These are phyloP conservation scores for Anadara kagoshimensis DNA, from an alignment of 1,140 invertebrate species.

Conservation along the genomic window DNA sequence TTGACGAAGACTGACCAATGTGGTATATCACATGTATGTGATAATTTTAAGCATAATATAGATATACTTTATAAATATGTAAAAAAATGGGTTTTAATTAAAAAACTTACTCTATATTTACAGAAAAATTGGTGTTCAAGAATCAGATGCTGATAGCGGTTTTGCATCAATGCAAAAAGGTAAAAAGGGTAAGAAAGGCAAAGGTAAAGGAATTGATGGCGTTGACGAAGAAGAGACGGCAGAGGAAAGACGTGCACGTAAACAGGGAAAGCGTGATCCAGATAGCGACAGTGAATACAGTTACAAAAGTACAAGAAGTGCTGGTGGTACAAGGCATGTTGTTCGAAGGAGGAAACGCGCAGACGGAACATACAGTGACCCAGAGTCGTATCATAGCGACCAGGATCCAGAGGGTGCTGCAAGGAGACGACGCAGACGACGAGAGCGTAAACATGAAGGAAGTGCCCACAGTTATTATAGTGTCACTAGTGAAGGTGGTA, in stretches of 20 bases:
- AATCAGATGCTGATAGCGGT: constrained; percentile 59
- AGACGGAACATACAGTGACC: constrained; percentile 68
- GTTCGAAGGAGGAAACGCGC: constrained; percentile 59
- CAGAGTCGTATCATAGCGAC: constrained; percentile 68
- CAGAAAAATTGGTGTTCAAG: constrained; percentile 55
- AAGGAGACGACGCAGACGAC: constrained; percentile 59
- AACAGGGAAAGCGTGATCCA: constrained; percentile 58
- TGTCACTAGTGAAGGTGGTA: constrained; percentile 69
- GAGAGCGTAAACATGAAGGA: constrained; percentile 56
- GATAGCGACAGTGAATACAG: constrained; percentile 71
- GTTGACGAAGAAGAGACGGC: constrained; percentile 55
- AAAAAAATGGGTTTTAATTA: too few relatives aligned
- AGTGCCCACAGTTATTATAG: constrained; percentile 71
- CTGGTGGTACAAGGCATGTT: constrained; percentile 69
- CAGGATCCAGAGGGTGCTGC: constrained; percentile 64
- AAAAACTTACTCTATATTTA: constrained; percentile 14
- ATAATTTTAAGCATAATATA: too few relatives aligned
- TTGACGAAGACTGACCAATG: too few relatives aligned
- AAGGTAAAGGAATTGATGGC: constrained; percentile 35
- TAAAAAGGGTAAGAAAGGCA: constrained; percentile 48
- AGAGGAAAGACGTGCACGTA: constrained; percentile 49
- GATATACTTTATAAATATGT: too few relatives aligned
- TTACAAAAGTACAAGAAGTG: constrained; percentile 67
- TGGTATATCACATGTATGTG: too few relatives aligned
- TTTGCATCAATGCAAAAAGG: constrained; percentile 57